Percentiles rank a stretch among this genome's conserved stretches.
These are phyloP conservation scores for Eleginops maclovinus DNA, from an alignment of 2,113 vertebrate species.

Conservation along the genomic window DNA sequence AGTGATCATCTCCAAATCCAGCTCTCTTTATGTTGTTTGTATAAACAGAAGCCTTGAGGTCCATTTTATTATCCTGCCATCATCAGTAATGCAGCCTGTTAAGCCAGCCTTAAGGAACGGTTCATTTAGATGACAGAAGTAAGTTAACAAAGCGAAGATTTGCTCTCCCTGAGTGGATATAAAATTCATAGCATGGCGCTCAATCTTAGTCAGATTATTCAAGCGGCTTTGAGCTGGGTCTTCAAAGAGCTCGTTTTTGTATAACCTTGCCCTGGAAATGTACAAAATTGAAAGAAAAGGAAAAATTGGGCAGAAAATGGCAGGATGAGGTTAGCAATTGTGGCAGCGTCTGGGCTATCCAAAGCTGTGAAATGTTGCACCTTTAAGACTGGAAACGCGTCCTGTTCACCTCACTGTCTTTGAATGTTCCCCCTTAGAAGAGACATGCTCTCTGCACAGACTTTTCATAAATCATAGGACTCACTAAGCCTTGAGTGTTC, in stretches of 20 bases:
- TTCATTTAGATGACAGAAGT: conserved; percentile 79
- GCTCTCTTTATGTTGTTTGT: conserved; percentile 42
- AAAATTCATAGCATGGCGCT: conserved; percentile 76
- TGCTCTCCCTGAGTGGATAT: conserved; percentile 78
- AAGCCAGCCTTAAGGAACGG: conserved; percentile 70
- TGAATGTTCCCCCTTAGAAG: conserved; percentile 55
- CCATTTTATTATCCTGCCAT: conserved; percentile 68
- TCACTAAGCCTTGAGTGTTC: conserved; percentile 70
- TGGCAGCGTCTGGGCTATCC: conserved; percentile 36
- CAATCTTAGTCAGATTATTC: conserved; percentile 75
- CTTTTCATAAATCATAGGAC: conserved; percentile 69
- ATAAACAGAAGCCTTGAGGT: conserved; percentile 65
- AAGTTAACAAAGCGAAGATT: conserved; percentile 76
- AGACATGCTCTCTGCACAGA: conserved; percentile 45
- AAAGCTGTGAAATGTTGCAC: not conserved
- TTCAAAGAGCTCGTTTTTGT: conserved; percentile 78
- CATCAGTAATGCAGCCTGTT: conserved; percentile 62
- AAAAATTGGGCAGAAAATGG: conserved; percentile 68
- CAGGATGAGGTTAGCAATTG: conserved; percentile 52
- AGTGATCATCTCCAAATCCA: conserved; percentile 68
- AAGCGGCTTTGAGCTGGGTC: conserved; percentile 71
- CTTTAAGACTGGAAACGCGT: conserved; percentile 46
- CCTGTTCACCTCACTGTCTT: conserved; percentile 55
- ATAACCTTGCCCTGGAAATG: conserved; percentile 69
- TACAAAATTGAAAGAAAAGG: conserved; percentile 59